These are phyloP conservation scores for Sarcophaga peregrina DNA, from an alignment of 1,140 invertebrate species.

Conservation along the genomic window DNA sequence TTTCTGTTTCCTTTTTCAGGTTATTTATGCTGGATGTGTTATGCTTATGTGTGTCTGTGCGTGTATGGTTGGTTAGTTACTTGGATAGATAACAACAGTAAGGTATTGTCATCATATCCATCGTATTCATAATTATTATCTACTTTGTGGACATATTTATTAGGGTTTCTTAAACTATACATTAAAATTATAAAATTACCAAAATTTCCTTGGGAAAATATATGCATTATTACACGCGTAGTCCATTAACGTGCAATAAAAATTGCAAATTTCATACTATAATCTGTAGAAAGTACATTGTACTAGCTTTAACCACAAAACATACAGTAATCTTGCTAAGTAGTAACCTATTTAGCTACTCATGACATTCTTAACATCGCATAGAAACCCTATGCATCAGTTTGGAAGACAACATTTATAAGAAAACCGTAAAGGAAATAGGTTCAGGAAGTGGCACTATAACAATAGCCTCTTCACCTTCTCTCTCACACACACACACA, in stretches of 20 bases:
- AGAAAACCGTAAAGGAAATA: slow-evolving; percentile 30
- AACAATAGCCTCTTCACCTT: background rate
- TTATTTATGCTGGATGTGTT: too few relatives aligned
- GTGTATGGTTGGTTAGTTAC: slow-evolving; percentile 12
- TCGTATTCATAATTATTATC: background rate
- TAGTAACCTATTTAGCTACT: too few relatives aligned
- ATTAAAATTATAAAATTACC: too few relatives aligned
- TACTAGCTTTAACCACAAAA: too few relatives aligned
- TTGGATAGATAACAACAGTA: slow-evolving; percentile 31
- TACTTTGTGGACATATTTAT: too few relatives aligned
- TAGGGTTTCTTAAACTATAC: too few relatives aligned
- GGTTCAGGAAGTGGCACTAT: slow-evolving; percentile 38
- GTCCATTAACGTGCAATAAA: too few relatives aligned
- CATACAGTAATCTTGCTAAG: too few relatives aligned
- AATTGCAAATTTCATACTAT: too few relatives aligned
- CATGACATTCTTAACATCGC: too few relatives aligned
- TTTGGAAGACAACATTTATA: background rate
- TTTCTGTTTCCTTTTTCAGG: background rate
- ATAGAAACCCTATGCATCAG: background rate
- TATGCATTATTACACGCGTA: too few relatives aligned
- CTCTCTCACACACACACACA: background rate
- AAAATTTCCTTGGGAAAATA: background rate
- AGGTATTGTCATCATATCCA: background rate
- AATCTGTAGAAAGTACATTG: too few relatives aligned
- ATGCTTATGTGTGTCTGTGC: background rate